Conservation (phyloP, 2,888 invertebrate genomes). For the Ochropleura plecta region DNA sequence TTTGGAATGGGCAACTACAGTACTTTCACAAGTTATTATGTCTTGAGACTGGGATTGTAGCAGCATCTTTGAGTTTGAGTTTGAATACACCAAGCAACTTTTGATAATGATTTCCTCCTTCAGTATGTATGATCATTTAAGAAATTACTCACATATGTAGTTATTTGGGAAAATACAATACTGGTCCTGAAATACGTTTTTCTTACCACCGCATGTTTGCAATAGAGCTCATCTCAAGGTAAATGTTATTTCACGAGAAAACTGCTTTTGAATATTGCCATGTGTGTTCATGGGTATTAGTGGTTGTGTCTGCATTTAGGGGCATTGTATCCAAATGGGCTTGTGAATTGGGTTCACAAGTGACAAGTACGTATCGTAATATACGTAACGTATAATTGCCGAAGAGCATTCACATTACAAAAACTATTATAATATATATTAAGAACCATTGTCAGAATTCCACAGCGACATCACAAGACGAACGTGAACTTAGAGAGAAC, state of each 20-base stretch:
- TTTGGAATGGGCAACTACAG: too few relatives aligned
- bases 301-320: background rate
- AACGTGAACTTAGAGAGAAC: too few relatives aligned
- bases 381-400: too few relatives aligned
- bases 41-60: too few relatives aligned
- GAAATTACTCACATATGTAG: background rate
- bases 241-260: background rate
- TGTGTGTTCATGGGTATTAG: background rate
- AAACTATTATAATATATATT: too few relatives aligned
- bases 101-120: background rate
- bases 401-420: too few relatives aligned
- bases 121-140: background rate
- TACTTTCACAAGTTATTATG: too few relatives aligned
- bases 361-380: too few relatives aligned
- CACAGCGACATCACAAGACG: too few relatives aligned
- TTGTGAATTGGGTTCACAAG: background rate
- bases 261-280: background rate
- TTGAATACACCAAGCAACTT: background rate
- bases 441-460: too few relatives aligned
- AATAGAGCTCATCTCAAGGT: background rate
- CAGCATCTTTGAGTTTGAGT: too few relatives aligned
- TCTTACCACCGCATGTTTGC: background rate
- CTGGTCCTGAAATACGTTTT: background rate
- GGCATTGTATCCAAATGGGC: constrained; percentile 1
- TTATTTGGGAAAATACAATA: background rate